Evolutionary conservation across 2,113 vertebrate genomes (phyloP).

Genomic region (Antechinus flavipes): DNA sequence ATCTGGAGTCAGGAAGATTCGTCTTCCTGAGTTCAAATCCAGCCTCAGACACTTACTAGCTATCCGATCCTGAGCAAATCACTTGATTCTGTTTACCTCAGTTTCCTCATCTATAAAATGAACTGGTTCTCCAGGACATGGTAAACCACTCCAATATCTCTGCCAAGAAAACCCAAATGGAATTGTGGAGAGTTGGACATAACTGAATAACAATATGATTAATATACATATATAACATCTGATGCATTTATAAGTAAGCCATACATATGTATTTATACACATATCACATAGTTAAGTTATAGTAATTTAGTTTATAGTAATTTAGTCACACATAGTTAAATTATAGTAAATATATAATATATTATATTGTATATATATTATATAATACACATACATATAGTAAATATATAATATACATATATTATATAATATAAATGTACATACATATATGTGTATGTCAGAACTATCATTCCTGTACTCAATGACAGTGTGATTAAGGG

Average conservation of each 20-base stretch:
- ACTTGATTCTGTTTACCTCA: neutral
- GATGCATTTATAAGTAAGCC: neutral
- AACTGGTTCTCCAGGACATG: neutral
- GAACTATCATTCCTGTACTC: neutral
- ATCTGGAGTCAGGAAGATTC: neutral
- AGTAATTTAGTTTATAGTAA: neutral
- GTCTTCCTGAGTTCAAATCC: neutral
- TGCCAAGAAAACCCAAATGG: neutral
- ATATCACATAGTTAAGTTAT: neutral
- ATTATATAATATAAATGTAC: neutral
- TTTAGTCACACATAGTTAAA: neutral
- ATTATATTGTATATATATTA: neutral
- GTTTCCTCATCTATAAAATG: neutral
- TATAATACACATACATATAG: too few relatives aligned
- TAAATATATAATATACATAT: neutral
- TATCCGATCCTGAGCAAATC: neutral
- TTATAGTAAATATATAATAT: neutral
- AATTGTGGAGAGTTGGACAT: neutral
- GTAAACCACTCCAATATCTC: neutral
- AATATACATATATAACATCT: neutral
- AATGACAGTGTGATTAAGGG: neutral
- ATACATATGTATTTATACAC: neutral
- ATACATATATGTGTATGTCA: neutral
- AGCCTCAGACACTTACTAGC: neutral
- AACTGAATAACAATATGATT: neutral